These are phyloP conservation scores for Avahi laniger DNA, from an alignment of 2,797 vertebrate species.

Conservation along the genomic window DNA sequence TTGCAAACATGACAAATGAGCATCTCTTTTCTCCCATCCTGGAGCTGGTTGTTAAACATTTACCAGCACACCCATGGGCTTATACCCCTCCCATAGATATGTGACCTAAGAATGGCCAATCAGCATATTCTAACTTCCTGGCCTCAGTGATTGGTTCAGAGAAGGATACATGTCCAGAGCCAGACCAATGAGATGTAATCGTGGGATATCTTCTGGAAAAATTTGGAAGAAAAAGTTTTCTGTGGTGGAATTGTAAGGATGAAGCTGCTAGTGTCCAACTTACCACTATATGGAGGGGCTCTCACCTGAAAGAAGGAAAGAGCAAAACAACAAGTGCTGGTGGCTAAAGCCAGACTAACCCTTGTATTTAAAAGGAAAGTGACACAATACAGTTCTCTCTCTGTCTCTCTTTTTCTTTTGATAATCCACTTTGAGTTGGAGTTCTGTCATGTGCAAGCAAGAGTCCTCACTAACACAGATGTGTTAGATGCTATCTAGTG, in stretches of 20 bases:
- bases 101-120: neutral
- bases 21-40: neutral
- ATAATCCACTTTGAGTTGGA: neutral
- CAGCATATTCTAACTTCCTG: neutral
- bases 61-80: neutral
- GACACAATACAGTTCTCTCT: neutral
- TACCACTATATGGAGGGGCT: neutral
- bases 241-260: neutral
- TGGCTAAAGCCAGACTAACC: neutral
- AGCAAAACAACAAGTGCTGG: neutral
- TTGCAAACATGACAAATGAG: neutral
- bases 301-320: conserved; percentile 30
- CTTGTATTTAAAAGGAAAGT: conserved; percentile 25
- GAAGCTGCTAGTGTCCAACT: neutral
- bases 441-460: neutral
- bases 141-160: neutral
- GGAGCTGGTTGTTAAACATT: neutral
- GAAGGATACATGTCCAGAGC: neutral
- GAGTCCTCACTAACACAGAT: neutral
- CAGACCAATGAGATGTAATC: neutral
- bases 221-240: neutral
- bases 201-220: neutral
- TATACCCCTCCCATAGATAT: neutral
- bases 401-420: neutral
- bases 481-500: neutral